phyloP scores from a whole-genome alignment of 2,797 vertebrate species.

The Diceros bicornis region DNA sequence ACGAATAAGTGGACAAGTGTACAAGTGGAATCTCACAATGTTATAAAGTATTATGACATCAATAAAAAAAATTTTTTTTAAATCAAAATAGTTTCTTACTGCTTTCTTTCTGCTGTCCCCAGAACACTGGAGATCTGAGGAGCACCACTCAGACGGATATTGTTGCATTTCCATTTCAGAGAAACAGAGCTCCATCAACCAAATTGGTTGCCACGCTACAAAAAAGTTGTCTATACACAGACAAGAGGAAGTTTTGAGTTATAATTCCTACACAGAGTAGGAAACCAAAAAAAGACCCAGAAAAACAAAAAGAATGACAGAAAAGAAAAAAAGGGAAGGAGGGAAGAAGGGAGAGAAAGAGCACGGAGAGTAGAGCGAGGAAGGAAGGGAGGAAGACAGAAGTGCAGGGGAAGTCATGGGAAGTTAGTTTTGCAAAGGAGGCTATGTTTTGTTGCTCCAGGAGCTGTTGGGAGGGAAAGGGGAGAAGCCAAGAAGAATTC shows the following conservation, averaged over 20 bases:
- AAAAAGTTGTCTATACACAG: neutral
- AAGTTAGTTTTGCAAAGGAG: slow-evolving; percentile 1
- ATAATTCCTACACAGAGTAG: neutral
- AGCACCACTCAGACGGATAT: neutral
- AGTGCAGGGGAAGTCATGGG: neutral
- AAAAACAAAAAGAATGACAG: neutral
- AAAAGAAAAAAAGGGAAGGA: neutral
- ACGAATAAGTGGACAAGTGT: no score
- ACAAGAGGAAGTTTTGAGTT: neutral
- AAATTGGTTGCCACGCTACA: neutral
- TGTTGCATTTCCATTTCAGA: neutral
- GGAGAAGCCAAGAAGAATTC: neutral
- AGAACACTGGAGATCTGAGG: neutral
- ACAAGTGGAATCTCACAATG: no score
- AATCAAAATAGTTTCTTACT: neutral
- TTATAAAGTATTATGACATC: no score
- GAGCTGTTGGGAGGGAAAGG: neutral
- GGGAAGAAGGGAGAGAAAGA: no score
- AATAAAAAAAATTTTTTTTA: neutral
- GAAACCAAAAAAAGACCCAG: neutral
- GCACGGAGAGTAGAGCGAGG: neutral
- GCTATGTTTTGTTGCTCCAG: neutral
- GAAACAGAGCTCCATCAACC: neutral
- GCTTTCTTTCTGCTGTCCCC: neutral
- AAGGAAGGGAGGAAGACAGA: neutral